Percentiles rank a stretch among this genome's conserved stretches.
phyloP scores from a whole-genome alignment of 2,113 vertebrate genomes.

The Tretioscincus oriximinensis region DNA sequence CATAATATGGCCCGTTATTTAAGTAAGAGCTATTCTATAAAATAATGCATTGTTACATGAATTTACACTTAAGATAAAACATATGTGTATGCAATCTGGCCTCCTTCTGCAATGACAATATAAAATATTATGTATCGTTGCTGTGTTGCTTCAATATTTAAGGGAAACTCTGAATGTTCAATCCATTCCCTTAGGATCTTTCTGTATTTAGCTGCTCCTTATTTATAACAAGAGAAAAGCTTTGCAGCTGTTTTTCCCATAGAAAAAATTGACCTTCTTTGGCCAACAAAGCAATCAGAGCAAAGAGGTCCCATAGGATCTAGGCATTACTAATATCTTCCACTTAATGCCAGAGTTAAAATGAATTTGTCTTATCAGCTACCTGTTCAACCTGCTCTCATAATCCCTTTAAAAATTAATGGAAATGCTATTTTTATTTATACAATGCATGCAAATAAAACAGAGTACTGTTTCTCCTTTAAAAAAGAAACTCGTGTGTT shows the following conservation, averaged over 20 bases:
- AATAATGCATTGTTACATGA: conserved; percentile 44
- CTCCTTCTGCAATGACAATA: conserved; percentile 6
- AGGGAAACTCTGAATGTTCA: conserved; percentile 31
- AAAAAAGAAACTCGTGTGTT: conserved; percentile 28
- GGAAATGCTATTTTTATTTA: conserved; percentile 4
- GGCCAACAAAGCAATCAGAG: conserved; percentile 49
- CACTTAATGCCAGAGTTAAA: conserved; percentile 23
- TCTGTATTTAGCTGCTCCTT: conserved; percentile 30
- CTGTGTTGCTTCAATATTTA: conserved; percentile 48
- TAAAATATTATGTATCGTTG: conserved; percentile 56
- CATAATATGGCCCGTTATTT: conserved; percentile 14
- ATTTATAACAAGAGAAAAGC: conserved; percentile 50
- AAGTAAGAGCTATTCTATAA: conserved; percentile 2
- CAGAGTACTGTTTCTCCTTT: background rate
- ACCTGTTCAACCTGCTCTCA: conserved; percentile 8
- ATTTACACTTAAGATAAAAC: conserved; percentile 31
- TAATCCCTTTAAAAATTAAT: conserved; percentile 47
- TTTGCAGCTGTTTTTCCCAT: conserved; percentile 42
- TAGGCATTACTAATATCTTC: background rate
- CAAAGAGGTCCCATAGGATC: conserved; percentile 29
- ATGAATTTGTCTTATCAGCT: conserved; percentile 42
- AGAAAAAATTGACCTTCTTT: conserved; percentile 45
- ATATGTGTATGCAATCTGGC: background rate
- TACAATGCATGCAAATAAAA: conserved; percentile 42
- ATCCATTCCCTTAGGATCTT: conserved; percentile 26